Evolutionary conservation across 2,888 invertebrate genomes (phyloP).

Genomic region (Patella depressa): DNA sequence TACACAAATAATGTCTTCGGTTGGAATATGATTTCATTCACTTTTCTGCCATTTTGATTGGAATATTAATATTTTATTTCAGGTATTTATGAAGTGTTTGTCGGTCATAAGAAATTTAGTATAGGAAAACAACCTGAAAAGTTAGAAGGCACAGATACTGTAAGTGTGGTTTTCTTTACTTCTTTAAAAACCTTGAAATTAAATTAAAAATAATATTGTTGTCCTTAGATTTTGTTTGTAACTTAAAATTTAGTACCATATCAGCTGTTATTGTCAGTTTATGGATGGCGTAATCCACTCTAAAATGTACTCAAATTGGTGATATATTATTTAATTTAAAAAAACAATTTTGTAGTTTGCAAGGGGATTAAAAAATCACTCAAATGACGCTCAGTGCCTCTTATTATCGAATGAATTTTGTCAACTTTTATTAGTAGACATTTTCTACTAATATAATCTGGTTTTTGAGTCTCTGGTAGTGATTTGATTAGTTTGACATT

Average conservation of each 20-base stretch:
- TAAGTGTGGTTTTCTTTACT: constrained; percentile 74
- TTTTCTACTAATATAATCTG: background rate
- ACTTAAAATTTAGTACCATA: too few relatives aligned
- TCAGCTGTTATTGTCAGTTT: too few relatives aligned
- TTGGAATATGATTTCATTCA: background rate
- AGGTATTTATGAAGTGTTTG: constrained; percentile 94
- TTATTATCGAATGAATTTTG: background rate
- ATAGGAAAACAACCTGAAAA: constrained; percentile 96
- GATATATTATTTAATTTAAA: too few relatives aligned
- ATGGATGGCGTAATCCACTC: too few relatives aligned
- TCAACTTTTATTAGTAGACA: background rate
- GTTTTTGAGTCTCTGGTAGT: background rate
- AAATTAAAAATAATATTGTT: too few relatives aligned
- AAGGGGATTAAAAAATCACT: too few relatives aligned
- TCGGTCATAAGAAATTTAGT: constrained; percentile 96
- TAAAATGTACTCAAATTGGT: too few relatives aligned
- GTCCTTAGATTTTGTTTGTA: too few relatives aligned
- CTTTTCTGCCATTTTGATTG: background rate
- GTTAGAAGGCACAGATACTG: constrained; percentile 93
- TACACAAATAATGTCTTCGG: too few relatives aligned
- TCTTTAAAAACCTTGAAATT: too few relatives aligned
- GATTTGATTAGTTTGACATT: background rate
- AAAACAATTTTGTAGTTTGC: too few relatives aligned
- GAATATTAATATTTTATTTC: constrained; percentile 31
- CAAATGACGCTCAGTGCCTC: too few relatives aligned